Evolutionary conservation across 2,888 invertebrate genomes (phyloP).

Genomic region (Melipona bicolor): DNA sequence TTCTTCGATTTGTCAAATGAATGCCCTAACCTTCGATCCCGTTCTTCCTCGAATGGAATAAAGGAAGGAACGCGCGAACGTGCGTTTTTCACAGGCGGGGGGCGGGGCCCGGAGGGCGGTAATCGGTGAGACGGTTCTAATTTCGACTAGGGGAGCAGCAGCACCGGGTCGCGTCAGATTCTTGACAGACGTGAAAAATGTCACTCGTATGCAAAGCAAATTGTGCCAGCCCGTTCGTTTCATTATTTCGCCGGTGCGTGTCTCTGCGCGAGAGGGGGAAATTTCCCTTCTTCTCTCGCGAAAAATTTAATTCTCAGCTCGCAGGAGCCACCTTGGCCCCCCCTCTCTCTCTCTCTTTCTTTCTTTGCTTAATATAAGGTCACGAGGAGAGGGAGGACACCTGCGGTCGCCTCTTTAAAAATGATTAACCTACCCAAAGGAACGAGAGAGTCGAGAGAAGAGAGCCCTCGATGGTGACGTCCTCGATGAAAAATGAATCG

Average conservation of each 20-base stretch:
- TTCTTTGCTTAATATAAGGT: slow-evolving; percentile 60
- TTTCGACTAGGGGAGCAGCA: slow-evolving; percentile 28
- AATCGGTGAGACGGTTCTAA: slow-evolving; percentile 30
- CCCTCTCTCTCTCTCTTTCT: background rate
- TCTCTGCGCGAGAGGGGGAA: slow-evolving; percentile 1
- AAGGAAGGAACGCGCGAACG: background rate
- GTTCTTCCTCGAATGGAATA: background rate
- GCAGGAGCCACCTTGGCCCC: slow-evolving; percentile 45
- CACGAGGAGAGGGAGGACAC: slow-evolving; percentile 65
- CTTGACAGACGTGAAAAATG: slow-evolving; percentile 74
- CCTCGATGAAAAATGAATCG: slow-evolving; percentile 79
- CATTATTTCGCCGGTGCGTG: slow-evolving; percentile 68
- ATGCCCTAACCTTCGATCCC: background rate
- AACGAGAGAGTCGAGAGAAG: slow-evolving; percentile 26
- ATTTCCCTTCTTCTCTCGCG: slow-evolving; percentile 44
- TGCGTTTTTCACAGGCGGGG: background rate
- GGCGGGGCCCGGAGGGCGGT: background rate
- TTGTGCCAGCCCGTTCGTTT: slow-evolving; percentile 66
- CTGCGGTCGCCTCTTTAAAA: slow-evolving; percentile 80
- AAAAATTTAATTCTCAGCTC: slow-evolving; percentile 73
- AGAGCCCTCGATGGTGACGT: slow-evolving; percentile 33
- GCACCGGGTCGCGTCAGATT: slow-evolving; percentile 30
- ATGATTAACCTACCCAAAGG: slow-evolving; percentile 78
- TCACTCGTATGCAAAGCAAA: slow-evolving; percentile 76
- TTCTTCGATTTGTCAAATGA: slow-evolving; percentile 20